Conservation (phyloP, 1,140 invertebrate species). For the Temnothorax nylanderi region DNA sequence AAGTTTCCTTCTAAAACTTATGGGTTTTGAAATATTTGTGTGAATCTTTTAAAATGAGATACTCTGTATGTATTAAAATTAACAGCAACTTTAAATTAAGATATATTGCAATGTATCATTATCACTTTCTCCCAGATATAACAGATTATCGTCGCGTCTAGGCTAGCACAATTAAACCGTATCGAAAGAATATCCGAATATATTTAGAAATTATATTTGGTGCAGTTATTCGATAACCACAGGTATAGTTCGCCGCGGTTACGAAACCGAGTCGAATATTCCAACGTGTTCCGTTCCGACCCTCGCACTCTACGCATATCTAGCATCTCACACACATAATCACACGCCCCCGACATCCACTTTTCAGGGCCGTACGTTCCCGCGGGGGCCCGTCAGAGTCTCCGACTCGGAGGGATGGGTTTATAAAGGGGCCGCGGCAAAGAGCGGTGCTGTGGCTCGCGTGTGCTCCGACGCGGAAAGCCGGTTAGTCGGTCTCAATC, state of each 20-base stretch:
- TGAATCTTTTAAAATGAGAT: no score
- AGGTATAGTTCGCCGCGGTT: neutral
- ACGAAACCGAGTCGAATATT: slow-evolving; percentile 20
- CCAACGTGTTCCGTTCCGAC: neutral
- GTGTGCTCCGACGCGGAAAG: slow-evolving; percentile 78
- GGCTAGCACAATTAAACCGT: neutral
- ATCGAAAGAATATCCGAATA: neutral
- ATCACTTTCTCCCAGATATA: no score
- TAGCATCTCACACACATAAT: slow-evolving; percentile 5
- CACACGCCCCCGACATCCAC: slow-evolving; percentile 25
- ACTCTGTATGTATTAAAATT: no score
- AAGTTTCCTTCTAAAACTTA: no score
- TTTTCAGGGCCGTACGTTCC: slow-evolving; percentile 58
- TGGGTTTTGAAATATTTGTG: no score
- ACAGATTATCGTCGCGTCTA: no score
- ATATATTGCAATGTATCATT: no score
- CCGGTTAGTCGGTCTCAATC: slow-evolving; percentile 83
- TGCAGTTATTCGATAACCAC: neutral
- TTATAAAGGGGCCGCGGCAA: slow-evolving; percentile 78
- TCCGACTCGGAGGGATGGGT: slow-evolving; percentile 61
- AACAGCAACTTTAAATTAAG: neutral
- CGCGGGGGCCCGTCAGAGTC: slow-evolving; percentile 20
- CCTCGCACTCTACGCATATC: neutral
- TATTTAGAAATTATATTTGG: neutral
- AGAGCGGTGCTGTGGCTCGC: slow-evolving; percentile 62